Base-by-base conservation (phyloP, 2,797 vertebrate genomes). In the Microctenopoma steveboyesi region DNA sequence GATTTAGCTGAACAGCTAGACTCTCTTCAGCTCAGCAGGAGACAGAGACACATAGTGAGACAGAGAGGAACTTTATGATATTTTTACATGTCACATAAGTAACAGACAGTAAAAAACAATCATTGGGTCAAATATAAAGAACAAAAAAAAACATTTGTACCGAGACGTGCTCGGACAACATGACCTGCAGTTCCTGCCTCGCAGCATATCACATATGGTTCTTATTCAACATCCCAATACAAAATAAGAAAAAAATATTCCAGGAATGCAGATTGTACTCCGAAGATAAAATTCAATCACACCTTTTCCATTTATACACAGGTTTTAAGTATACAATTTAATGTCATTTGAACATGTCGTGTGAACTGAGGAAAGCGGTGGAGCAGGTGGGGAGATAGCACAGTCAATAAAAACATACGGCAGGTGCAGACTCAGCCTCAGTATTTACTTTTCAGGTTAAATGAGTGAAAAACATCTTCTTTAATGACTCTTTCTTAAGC, bases 1-100 rank as follows among this genome's bases (percentile, higher is more conserved):
- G 58, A 85, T 85, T 88, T 81, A 76, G 80, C 83, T 79, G 76
- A 90, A 87, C 79, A 86, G 83, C 85, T 37, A 66, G 72, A 86
- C 82, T 84, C 81, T 86, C 76, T 61, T 61, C 78, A 68, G 80
- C 90, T 81, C 89, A 83, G 89, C 76, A 3, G 88, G 88, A 74
- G 75, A 67, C 14, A 4, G 0, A 48, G 75, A 83, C 84, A 74
- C 88, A 83, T 57, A 78, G 67, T 2, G 84, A 75, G 87, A 72
- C 22, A 50, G 43, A 58, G 47, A 65, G 72, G 18, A 53, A 53
- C 64, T 62, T 46, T 57, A 56, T 64, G 60, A 61, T 74, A 47
- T 78, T 77, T 87, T 77, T 67, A 81, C 74, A 72, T 81, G 73
- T 85, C 77, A 69, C 59, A 76, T 1, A 61, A 54, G 57, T 37